Evolutionary conservation across 2,797 vertebrate species (phyloP).

Genomic region (Podarcis lilfordi): DNA sequence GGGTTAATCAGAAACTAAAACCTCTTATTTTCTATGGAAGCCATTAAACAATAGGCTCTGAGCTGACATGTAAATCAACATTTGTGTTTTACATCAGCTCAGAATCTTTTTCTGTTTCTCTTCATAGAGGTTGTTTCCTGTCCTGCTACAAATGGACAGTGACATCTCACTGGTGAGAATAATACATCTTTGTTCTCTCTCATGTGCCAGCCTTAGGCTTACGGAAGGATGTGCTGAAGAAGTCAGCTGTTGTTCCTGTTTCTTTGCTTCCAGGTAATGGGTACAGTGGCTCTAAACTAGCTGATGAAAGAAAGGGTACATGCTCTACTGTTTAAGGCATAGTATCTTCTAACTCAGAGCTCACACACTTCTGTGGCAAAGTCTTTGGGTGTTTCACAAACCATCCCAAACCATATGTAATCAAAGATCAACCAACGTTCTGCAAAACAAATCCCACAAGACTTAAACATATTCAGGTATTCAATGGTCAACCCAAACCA

Average conservation of each 20-base stretch:
- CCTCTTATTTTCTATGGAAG: slow-evolving; percentile 2
- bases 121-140: neutral
- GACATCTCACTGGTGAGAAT: neutral
- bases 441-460: neutral
- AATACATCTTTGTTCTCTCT: slow-evolving; percentile 11
- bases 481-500: neutral
- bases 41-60: slow-evolving; percentile 3
- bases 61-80: slow-evolving; percentile 23
- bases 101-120: slow-evolving; percentile 21
- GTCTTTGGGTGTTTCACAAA: neutral
- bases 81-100: slow-evolving; percentile 34
- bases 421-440: slow-evolving; percentile 12
- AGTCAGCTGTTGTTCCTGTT: neutral
- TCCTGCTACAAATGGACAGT: slow-evolving; percentile 18
- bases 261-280: neutral
- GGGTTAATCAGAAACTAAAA: slow-evolving; percentile 55
- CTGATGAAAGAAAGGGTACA: too few relatives aligned
- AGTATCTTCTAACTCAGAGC: neutral
- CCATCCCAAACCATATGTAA: slow-evolving; percentile 14
- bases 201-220: slow-evolving; percentile 2
- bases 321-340: neutral
- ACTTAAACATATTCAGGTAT: neutral
- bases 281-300: neutral
- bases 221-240: too few relatives aligned
- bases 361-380: neutral